A percentile compares a stretch with the other conserved stretches of the same genome.
phyloP scores from a whole-genome alignment of 1,140 invertebrate genomes.

The Planococcus citri region DNA sequence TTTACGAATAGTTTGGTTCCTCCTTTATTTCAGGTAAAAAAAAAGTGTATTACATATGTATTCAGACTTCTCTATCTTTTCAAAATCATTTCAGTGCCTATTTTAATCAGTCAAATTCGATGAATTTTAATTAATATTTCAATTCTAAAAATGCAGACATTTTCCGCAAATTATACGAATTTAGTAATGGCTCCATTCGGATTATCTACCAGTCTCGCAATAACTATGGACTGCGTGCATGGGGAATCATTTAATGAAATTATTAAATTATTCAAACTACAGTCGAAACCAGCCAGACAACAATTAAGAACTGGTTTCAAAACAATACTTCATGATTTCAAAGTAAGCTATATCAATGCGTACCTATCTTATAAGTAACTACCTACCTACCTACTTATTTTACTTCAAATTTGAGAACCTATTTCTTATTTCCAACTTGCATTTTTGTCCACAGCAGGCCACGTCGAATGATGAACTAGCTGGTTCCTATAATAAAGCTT shows the following conservation, averaged over 20 bases:
- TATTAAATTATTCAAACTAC: constrained; percentile 26
- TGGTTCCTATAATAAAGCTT: constrained; percentile 30
- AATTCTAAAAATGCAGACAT: constrained; percentile 17
- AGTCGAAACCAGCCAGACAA: constrained; percentile 22
- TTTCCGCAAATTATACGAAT: constrained; percentile 27
- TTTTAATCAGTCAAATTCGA: too few species aligned
- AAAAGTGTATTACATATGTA: too few species aligned
- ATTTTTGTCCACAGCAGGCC: constrained; percentile 24
- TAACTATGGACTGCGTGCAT: constrained; percentile 30
- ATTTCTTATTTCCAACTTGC: background rate
- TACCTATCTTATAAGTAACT: too few species aligned
- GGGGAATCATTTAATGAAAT: constrained; percentile 29
- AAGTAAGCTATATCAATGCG: constrained; percentile 25
- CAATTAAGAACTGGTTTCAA: constrained; percentile 28
- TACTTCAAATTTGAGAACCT: too few species aligned
- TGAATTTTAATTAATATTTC: too few species aligned
- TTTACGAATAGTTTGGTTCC: constrained; percentile 29
- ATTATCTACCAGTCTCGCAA: constrained; percentile 30
- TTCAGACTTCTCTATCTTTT: too few species aligned
- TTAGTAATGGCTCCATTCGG: constrained; percentile 31
- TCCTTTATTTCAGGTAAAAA: constrained; percentile 27
- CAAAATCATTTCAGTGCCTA: too few species aligned
- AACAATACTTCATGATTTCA: constrained; percentile 27
- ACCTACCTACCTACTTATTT: too few species aligned
- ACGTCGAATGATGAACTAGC: constrained; percentile 28